Conservation (phyloP, 2,888 invertebrate genomes). For the Ligdia adustata region DNA sequence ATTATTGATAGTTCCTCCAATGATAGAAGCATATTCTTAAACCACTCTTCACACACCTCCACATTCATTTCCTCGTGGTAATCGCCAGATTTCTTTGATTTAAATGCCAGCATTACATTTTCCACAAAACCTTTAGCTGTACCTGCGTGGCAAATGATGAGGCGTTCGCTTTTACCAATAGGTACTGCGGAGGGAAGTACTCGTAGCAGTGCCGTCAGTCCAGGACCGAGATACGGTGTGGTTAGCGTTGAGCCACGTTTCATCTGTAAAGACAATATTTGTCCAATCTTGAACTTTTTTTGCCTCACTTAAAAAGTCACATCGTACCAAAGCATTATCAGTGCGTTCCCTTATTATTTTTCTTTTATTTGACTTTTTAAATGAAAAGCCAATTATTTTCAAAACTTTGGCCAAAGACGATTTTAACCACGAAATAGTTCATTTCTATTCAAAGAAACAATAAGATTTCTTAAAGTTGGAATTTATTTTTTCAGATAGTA, state of each 20-base stretch:
- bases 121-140: background rate
- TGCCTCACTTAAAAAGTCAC: background rate
- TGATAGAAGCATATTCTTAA: too few relatives aligned
- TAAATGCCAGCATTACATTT: slow-evolving; percentile 1
- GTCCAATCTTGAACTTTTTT: slow-evolving; percentile 3
- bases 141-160: slow-evolving; percentile 2
- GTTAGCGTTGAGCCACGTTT: slow-evolving; percentile 32
- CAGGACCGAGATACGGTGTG: slow-evolving; percentile 23
- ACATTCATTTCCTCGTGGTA: slow-evolving; percentile 13
- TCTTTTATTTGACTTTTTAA: slow-evolving; percentile 1
- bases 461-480: too few relatives aligned
- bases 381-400: slow-evolving; percentile 2
- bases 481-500: too few relatives aligned
- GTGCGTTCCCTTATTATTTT: background rate
- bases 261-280: slow-evolving; percentile 27
- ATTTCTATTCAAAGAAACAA: too few relatives aligned
- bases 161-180: background rate
- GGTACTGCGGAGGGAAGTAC: too few relatives aligned
- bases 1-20: too few relatives aligned
- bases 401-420: too few relatives aligned
- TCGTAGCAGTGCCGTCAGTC: slow-evolving; percentile 27
- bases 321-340: background rate
- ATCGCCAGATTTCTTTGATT: background rate
- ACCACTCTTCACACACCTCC: slow-evolving; percentile 7
- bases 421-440: too few relatives aligned